Evolutionary conservation across 2,888 invertebrate genomes (phyloP).

Genomic region (Archaeoteleia sp.): DNA sequence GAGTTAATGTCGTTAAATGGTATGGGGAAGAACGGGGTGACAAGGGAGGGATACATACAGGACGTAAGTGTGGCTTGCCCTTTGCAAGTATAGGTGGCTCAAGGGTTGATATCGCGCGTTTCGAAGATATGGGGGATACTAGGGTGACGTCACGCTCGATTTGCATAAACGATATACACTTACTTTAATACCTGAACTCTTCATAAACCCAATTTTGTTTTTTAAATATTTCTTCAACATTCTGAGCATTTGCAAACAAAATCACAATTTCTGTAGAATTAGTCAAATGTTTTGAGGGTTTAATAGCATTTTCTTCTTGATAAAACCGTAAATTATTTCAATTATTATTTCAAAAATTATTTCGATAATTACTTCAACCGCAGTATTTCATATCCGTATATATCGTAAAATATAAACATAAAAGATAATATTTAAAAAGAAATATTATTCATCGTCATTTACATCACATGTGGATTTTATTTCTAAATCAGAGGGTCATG

Average conservation of each 20-base stretch:
- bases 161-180: constrained; percentile 62
- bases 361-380: too few species aligned
- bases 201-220: too few species aligned
- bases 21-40: constrained; percentile 56
- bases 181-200: constrained; percentile 26
- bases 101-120: constrained; percentile 62
- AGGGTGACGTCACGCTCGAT: constrained; percentile 66
- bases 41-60: constrained; percentile 43
- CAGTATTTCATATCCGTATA: too few species aligned
- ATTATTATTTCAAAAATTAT: too few species aligned
- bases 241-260: too few species aligned
- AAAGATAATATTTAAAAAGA: too few species aligned
- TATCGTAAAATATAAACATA: too few species aligned
- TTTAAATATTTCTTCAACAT: too few species aligned
- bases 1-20: constrained; percentile 71
- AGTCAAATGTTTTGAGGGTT: too few species aligned
- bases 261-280: too few species aligned
- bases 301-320: too few species aligned
- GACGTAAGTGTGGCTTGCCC: constrained; percentile 41
- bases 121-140: constrained; percentile 53
- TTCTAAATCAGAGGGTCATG: constrained; percentile 54
- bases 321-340: too few species aligned
- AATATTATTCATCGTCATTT: constrained; percentile 1
- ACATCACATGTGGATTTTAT: not conserved
- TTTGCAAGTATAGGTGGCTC: constrained; percentile 44